Evolutionary conservation across 2,797 vertebrate species (phyloP), one percentile per base, ranked within the genome.

Genomic region (Antennarius maculatus): DNA sequence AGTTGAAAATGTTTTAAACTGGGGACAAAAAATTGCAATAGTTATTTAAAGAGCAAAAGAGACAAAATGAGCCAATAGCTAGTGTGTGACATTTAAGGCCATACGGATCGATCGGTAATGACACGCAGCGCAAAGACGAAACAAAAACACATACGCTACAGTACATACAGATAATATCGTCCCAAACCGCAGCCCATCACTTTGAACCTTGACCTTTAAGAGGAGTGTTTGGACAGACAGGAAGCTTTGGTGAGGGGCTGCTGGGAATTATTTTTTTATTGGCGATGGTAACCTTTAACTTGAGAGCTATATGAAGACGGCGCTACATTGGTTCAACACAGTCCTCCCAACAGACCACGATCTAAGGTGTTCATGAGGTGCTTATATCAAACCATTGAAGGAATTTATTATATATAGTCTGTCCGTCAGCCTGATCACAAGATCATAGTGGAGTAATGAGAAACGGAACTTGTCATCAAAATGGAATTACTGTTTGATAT

Each of bases 241-340:
- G 61, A 63, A 48, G 63, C 68, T 77, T 77, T 68, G 49, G 61
- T 78, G 79, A 63, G 59, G 48, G 60, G 68, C 86, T 77, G 61
- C 62, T 67, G 80, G 86, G 88, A 89, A 69, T 56, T 39, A 63
- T 74, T 84, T 81, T 45, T 77, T 86, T 88, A 91, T 90, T 90
- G 90, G 77, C 85, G 87, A 78, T 27, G 59, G 74, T 91, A 90
- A 91, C 90, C 90, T 91, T 91, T 88, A 88, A 72, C 85, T 86
- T 84, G 77, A 85, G 65, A 68, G 62, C 65, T 70, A 86, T 85
- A 84, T 81, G 80, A 86, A 81, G 69, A 60, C 83, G 70, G 34
- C 1, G 7, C 62, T 42, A 43, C 69, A 78, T 71, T 71, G 78
- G 61, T 86, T 89, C 76, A 63, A 86, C 87, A 80, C 66, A 67